These are phyloP conservation scores for Lates japonicus DNA, from an alignment of 2,797 vertebrate species.

Conservation along the genomic window DNA sequence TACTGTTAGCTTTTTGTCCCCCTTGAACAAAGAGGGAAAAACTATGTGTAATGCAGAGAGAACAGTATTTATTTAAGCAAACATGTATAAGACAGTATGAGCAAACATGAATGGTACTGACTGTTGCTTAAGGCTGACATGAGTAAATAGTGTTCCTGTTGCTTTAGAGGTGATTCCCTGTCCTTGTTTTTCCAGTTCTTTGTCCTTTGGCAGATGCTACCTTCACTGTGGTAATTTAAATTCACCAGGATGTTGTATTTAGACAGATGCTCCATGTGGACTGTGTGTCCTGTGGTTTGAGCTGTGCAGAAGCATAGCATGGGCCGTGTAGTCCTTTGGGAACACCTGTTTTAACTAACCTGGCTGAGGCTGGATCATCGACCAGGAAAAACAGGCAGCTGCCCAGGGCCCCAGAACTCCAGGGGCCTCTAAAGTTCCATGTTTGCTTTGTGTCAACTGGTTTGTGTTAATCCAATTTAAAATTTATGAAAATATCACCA, in stretches of 20 bases:
- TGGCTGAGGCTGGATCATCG: not conserved
- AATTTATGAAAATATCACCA: not conserved
- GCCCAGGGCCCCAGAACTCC: not conserved
- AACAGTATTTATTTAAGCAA: not conserved
- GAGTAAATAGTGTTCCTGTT: constrained; percentile 4
- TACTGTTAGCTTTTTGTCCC: not conserved
- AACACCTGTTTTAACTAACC: constrained; percentile 18
- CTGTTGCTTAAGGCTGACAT: not conserved
- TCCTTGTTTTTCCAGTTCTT: not conserved
- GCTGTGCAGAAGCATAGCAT: not conserved
- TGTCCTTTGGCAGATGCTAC: constrained; percentile 1
- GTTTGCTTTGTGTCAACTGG: not conserved
- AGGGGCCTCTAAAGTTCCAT: not conserved
- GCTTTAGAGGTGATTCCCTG: constrained; percentile 20
- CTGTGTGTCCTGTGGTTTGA: not conserved
- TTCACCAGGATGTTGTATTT: constrained; percentile 31
- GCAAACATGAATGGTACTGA: constrained; percentile 15
- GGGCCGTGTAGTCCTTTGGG: not conserved
- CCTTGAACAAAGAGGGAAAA: constrained; percentile 1
- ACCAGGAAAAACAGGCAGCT: not conserved
- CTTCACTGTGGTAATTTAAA: constrained; percentile 6
- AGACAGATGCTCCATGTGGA: constrained; percentile 15
- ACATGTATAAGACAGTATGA: not conserved
- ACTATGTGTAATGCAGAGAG: not conserved
- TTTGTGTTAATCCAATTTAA: constrained; percentile 8